Percentiles rank a stretch among this genome's conserved stretches.
Evolutionary conservation across 2,113 vertebrate species (phyloP).

Genomic region (Verasper variegatus): DNA sequence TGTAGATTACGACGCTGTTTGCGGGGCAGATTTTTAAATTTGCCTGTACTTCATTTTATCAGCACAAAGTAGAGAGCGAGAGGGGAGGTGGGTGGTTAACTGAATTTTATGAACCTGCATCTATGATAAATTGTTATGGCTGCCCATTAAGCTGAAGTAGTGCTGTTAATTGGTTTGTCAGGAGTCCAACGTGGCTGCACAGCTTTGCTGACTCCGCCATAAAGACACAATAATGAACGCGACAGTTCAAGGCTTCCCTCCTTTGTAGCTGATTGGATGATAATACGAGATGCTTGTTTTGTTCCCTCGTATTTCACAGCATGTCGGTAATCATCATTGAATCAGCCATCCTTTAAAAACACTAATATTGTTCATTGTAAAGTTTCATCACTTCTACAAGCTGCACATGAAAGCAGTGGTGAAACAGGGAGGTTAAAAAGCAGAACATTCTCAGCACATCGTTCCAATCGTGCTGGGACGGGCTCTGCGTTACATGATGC

Average conservation of each 20-base stretch:
- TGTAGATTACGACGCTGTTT: not conserved
- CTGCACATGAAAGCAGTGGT: not conserved
- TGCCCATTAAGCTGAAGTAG: conserved; percentile 55
- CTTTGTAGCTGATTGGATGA: conserved; percentile 38
- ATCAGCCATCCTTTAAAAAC: too few relatives aligned
- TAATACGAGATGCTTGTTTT: conserved; percentile 41
- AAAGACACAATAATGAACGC: conserved; percentile 27
- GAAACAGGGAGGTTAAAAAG: not conserved
- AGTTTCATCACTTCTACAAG: too few relatives aligned
- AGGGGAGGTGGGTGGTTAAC: conserved; percentile 3
- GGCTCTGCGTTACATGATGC: not conserved
- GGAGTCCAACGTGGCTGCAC: conserved; percentile 48
- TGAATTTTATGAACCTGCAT: conserved; percentile 46
- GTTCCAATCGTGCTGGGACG: too few relatives aligned
- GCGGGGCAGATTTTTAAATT: too few relatives aligned
- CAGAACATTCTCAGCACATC: not conserved
- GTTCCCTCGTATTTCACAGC: conserved; percentile 34
- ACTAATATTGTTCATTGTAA: not conserved
- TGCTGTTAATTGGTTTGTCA: conserved; percentile 67
- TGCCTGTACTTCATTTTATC: too few relatives aligned
- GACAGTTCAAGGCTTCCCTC: conserved; percentile 9
- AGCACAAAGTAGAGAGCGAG: not conserved
- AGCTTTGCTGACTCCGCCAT: conserved; percentile 64
- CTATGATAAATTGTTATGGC: conserved; percentile 57
- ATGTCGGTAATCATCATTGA: not conserved